A percentile compares a stretch with the other conserved stretches of the same genome.
phyloP scores from a whole-genome alignment of 2,888 invertebrate genomes.

The Euplexia lucipara region DNA sequence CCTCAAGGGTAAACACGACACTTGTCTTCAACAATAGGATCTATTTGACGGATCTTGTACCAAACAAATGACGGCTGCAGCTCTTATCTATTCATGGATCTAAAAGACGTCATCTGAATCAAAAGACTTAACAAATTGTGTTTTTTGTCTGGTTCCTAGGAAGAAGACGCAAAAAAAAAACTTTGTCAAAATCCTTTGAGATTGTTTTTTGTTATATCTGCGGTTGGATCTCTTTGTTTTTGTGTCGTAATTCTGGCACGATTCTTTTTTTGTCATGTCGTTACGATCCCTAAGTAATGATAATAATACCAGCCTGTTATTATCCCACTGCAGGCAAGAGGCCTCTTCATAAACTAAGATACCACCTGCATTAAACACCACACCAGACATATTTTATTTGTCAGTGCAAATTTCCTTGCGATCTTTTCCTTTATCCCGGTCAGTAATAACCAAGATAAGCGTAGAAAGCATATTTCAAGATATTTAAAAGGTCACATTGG shows the following conservation, averaged over 20 bases:
- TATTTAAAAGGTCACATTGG: no score
- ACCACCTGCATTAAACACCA: no score
- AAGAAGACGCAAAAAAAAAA: neutral
- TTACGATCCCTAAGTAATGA: neutral
- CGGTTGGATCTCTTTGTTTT: constrained; percentile 13
- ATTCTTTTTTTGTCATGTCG: neutral
- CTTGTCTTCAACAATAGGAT: constrained; percentile 31
- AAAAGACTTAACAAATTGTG: constrained; percentile 10
- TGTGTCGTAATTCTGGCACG: neutral
- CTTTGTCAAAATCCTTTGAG: neutral
- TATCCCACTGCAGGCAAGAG: no score
- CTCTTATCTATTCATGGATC: constrained; percentile 18
- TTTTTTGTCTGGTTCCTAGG: constrained; percentile 13
- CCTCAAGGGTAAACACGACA: constrained; percentile 38
- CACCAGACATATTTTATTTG: no score
- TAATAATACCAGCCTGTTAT: no score
- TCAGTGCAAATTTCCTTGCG: no score
- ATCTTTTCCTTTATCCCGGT: no score
- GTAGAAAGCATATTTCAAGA: no score
- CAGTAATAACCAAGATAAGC: no score
- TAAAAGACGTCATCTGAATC: constrained; percentile 21
- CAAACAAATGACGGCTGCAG: constrained; percentile 19
- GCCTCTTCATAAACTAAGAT: no score
- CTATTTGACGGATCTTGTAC: constrained; percentile 27
- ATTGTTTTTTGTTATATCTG: constrained; percentile 6